Evolutionary conservation across 92 coral and sea anemone genomes (phyloP).

Genomic region (Epizoanthus rinbou): DNA sequence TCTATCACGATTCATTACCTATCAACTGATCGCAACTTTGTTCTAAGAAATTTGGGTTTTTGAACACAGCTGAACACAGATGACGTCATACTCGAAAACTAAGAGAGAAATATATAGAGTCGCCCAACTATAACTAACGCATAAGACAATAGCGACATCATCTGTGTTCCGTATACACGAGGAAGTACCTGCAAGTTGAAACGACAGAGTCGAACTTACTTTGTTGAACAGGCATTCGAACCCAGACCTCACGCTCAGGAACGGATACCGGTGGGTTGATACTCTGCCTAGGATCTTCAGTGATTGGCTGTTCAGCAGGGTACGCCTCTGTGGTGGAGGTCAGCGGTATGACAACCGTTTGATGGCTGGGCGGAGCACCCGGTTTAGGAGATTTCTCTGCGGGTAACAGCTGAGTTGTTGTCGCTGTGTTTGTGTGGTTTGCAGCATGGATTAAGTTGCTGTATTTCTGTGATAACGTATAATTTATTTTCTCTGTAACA

Average conservation of each 20-base stretch:
- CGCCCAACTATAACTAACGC: too few relatives aligned
- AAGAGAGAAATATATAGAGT: too few relatives aligned
- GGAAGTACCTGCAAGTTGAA: too few relatives aligned
- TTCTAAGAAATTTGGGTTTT: too few relatives aligned
- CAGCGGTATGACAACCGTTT: slow-evolving; percentile 13
- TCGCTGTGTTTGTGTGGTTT: not conserved
- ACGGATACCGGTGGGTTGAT: not conserved
- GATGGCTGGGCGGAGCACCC: not conserved
- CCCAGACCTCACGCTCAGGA: slow-evolving; percentile 36
- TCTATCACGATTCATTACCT: too few relatives aligned
- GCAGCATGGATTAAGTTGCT: slow-evolving; percentile 12
- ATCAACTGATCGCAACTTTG: too few relatives aligned
- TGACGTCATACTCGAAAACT: too few relatives aligned
- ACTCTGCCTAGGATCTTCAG: not conserved
- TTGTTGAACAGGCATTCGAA: slow-evolving; percentile 38
- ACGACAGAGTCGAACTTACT: slow-evolving; percentile 12
- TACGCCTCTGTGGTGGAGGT: not conserved
- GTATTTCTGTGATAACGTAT: slow-evolving; percentile 17
- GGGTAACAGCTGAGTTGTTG: not conserved
- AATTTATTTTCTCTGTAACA: not conserved
- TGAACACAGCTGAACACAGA: too few relatives aligned
- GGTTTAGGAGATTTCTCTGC: not conserved
- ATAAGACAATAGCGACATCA: too few relatives aligned
- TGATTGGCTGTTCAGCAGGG: not conserved
- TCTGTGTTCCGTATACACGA: too few relatives aligned